Conservation (phyloP, 2,113 vertebrate species). For the Pavo muticus region DNA sequence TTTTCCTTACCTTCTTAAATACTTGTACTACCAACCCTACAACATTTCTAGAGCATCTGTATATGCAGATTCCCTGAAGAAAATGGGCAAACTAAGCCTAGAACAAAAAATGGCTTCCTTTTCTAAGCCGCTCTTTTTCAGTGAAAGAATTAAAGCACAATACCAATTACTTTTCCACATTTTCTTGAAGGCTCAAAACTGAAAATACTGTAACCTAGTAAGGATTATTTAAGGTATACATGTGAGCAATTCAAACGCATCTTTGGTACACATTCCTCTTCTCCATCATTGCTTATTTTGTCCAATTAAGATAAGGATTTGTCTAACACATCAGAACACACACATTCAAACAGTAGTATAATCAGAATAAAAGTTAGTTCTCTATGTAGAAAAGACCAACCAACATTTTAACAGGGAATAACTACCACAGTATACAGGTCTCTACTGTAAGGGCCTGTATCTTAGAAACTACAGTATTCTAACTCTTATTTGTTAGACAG, state of each 20-base stretch:
- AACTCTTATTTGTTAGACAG: neutral
- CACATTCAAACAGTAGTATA: neutral
- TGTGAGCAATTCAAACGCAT: neutral
- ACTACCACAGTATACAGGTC: neutral
- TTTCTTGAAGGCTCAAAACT: neutral
- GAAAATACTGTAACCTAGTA: conserved; percentile 21
- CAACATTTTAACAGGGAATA: neutral
- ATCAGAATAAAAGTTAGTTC: neutral
- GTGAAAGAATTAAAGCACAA: neutral
- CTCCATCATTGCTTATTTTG: neutral
- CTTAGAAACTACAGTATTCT: neutral
- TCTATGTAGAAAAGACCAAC: neutral
- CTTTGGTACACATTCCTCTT: neutral
- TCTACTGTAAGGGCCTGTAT: neutral
- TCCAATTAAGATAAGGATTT: conserved; percentile 24
- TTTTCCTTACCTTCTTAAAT: neutral
- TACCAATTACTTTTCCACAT: neutral
- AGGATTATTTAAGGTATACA: conserved; percentile 9
- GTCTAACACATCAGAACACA: neutral
- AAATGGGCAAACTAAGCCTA: neutral
- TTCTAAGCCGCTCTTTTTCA: neutral
- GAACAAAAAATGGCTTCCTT: neutral
- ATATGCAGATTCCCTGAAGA: neutral
- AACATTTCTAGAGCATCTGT: neutral
- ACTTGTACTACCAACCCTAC: neutral